Evolutionary conservation across 2,888 invertebrate species (phyloP), one percentile per base, ranked within the genome.

Genomic region (Crossocerus cetratus): DNA sequence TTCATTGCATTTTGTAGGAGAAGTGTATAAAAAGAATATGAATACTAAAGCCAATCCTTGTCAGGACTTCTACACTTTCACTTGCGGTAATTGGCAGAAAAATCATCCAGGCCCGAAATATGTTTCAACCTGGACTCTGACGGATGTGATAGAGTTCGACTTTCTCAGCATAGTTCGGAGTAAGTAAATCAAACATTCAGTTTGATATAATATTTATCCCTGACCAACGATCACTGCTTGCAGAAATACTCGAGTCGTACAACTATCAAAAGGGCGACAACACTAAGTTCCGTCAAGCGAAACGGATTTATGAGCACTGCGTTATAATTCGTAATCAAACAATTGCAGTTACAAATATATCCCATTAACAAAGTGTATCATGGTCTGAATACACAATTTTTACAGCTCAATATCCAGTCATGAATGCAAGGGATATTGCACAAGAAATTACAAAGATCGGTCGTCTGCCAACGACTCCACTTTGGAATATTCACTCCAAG

Each of bases 31-130:
- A n/a, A 21, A 2, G 1, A 60, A n/a, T 32, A 20, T 60, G 16
- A n/a, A 60, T 14, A 16, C 14, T 16, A 22, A 2, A 8, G 60
- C n/a, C 3, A 60, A 60, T 22, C 60, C 60, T 16, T 60, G 60
- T 8, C 0, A 18, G 11, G 49, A 60, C 49, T 60, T 60, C n/a
- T 23, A 60, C 14, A 3, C 18, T 3, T 60, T 44, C 16, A 16
- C 44, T n/a, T 60, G 60, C 49, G 21, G 22, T 8, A 16, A 21
- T 45, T 60, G 45, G 45, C 5, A 4, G 13, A 45, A 20, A 0
- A 8, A 5, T 18, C 16, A 45, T 14, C 22, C 21, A 8, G 22
- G 14, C 4, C 60, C 23, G 3, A 8, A 49, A 22, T 22, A 49
- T 16, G 1, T 13, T 49, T 0, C 49, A 5, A 4, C 11, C 2